Evolutionary conservation across 2,113 vertebrate genomes (phyloP).

Genomic region (Elachura formosa): DNA sequence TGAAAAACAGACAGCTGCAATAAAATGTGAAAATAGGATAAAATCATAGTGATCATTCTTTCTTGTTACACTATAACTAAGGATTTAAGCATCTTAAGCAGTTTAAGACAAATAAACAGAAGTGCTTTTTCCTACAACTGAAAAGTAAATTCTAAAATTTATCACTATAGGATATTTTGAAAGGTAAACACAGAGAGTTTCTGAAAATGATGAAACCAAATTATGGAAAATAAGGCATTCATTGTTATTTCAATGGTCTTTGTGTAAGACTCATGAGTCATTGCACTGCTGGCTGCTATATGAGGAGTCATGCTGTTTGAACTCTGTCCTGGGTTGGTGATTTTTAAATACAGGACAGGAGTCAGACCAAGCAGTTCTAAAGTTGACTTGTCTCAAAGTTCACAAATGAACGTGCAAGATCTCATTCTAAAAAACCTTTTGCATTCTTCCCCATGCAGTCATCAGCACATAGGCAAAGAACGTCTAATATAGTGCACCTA

Average conservation of each 20-base stretch:
- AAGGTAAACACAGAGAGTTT: not conserved
- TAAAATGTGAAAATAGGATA: not conserved
- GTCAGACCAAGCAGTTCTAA: not conserved
- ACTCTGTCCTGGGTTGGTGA: not conserved
- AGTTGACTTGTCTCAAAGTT: not conserved
- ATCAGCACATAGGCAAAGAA: not conserved
- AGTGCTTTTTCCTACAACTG: not conserved
- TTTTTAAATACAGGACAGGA: not conserved
- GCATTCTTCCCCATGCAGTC: not conserved
- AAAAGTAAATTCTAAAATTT: not conserved
- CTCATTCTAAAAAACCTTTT: not conserved
- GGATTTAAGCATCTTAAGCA: not conserved
- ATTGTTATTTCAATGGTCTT: not conserved
- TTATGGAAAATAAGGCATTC: not conserved
- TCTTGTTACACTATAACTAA: not conserved
- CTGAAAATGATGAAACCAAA: not conserved
- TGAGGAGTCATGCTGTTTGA: not conserved
- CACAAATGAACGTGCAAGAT: not conserved
- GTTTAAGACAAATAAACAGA: not conserved
- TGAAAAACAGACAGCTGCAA: not conserved
- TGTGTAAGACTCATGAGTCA: not conserved
- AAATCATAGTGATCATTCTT: not conserved
- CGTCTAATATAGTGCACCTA: not conserved
- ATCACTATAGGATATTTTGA: not conserved
- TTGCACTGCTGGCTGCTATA: not conserved